Conservation (phyloP, 2,113 vertebrate species). For the Alosa alosa region DNA sequence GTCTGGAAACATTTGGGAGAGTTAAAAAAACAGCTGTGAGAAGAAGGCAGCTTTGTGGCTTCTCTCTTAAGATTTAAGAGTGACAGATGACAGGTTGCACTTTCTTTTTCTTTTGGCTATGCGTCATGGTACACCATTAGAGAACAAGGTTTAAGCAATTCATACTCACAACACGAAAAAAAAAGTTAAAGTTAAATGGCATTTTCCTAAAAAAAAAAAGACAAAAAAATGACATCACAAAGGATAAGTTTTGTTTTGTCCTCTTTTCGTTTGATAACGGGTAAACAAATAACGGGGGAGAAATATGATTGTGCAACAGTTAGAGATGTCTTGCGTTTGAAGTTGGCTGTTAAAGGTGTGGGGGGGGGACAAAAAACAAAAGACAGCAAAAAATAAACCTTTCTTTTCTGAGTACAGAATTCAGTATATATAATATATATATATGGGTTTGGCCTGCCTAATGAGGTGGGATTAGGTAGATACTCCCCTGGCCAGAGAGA, state of each 20-base stretch:
- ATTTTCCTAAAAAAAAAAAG: slow-evolving; percentile 71
- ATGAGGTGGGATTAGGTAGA: slow-evolving; percentile 77
- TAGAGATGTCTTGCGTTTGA: slow-evolving; percentile 76
- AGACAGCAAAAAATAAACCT: slow-evolving; percentile 69
- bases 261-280: slow-evolving; percentile 55
- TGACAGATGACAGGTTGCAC: slow-evolving; percentile 48
- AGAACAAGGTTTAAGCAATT: slow-evolving; percentile 73
- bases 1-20: slow-evolving; percentile 67
- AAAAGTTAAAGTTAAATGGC: slow-evolving; percentile 74
- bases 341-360: slow-evolving; percentile 66
- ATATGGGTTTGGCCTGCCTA: slow-evolving; percentile 80
- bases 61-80: slow-evolving; percentile 78
- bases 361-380: slow-evolving; percentile 53
- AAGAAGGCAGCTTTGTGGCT: slow-evolving; percentile 64
- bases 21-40: slow-evolving; percentile 71
- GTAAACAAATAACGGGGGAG: slow-evolving; percentile 83
- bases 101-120: slow-evolving; percentile 13
- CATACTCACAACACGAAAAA: slow-evolving; percentile 66
- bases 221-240: slow-evolving; percentile 48
- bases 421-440: slow-evolving; percentile 55
- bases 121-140: slow-evolving; percentile 69
- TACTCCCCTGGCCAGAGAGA: slow-evolving; percentile 57
- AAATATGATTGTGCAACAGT: slow-evolving; percentile 85
- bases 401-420: slow-evolving; percentile 54
- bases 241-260: slow-evolving; percentile 50